Base-by-base conservation (phyloP, 2,888 invertebrate species). In the Cyclophora punctaria region DNA sequence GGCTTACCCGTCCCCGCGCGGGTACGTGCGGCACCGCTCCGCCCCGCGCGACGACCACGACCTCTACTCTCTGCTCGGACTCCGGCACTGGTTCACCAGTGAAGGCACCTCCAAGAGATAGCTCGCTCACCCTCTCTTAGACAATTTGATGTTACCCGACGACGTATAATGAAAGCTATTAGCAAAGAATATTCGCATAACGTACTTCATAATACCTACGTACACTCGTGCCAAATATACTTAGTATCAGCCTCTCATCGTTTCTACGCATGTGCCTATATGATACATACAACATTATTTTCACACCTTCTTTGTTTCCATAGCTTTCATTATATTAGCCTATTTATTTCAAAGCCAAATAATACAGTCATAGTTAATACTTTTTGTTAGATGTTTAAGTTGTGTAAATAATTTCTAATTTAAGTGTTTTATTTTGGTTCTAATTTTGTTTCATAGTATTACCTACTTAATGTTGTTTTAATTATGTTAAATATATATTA, bases 341-440 rank as follows among this genome's bases (percentile, higher is more conserved):
- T 85, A 88, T 86, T 87, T 85, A 87, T 88, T 85, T 82, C 79
- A 84, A 87, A 87, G 83, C 88, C 88, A 88, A 88, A 88, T 86
- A 88, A 80, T 85, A 87, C 82, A 88, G 87, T 88, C 88, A 88
- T 88, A 88, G 80, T 80, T 84, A 77, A 75, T 76, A 76, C 64
- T 75, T 76, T 83, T 82, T 82, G 74, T 80, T 83, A 84, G 79
- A 67, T 77, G 64, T 76, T 77, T 83, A 83, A 79, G 81, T 84
- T 83, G 67, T 87, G 87, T 87, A 87, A 80, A 87, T 87, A 87
- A 71, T 73, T 71, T 68, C 66, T 68, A 70, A 63, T 71, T 71
- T 84, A 83, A 83, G 83, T 80, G 82, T 81, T 85, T 84, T 81
- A 78, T 71, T 75, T 80, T 75, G 76, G 75, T 74, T 73, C 75